Evolutionary conservation across 2,888 invertebrate genomes (phyloP), one percentile per base, ranked within the genome.

Genomic region (Epirrhoe alternata): DNA sequence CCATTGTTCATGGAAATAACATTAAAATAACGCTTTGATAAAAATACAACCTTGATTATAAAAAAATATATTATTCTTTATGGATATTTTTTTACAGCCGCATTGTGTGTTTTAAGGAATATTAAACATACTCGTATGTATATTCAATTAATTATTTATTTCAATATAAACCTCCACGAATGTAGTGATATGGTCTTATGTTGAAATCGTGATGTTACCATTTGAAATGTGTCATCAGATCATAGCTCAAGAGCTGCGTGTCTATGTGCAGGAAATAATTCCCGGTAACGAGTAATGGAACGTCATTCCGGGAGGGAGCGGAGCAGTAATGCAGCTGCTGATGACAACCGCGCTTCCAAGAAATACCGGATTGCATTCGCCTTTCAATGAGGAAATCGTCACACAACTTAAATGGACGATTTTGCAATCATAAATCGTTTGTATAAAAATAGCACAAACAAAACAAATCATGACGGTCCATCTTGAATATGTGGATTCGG

Each of bases 271-370:
- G 82, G 82, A 83, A 84, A 85, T 82, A 80, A 86, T 87, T 86
- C 81, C 79, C 79, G 75, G 84, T 85, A 83, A 68, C 76, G 76
- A 74, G 81, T 84, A 86, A 86, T 86, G 83, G 80, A 78, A 80
- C 81, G 78, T 79, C 82, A 85, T 84, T 85, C 83, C 79, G 78
- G 73, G 74, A 70, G 66, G 64, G 75, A 71, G 72, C 68, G 50
- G 73, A 81, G 82, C 81, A 81, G 83, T 81, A 85, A 83, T 82
- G 83, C 85, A 86, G 85, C 87, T 84, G 84, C 77, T 81, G 83
- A 81, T 83, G 86, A 85, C 86, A 83, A 77, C 75, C 71, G 77
- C 81, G 75, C 73, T 90, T 90, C 89, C 81, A 74, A 81, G 90
- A 90, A 90, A 52, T 70, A 75, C 71, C 72, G 79, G 76, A 85